A percentile compares a stretch with the other conserved stretches of the same genome.
phyloP scores from a whole-genome alignment of 1,140 invertebrate genomes.

The Bombus huntii region DNA sequence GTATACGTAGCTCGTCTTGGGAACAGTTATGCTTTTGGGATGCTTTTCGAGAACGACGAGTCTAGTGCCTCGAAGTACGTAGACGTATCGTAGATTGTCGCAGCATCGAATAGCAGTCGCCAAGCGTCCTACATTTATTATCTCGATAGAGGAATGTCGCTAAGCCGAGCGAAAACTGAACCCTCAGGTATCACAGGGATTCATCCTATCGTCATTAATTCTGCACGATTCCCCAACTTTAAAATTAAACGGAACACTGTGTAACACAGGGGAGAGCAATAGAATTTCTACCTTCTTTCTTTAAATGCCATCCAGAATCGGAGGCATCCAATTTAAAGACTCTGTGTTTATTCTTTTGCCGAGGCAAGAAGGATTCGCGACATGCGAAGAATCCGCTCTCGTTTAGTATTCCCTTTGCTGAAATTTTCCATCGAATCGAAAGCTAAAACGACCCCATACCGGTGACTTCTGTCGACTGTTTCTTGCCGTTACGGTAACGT shows the following conservation, averaged over 20 bases:
- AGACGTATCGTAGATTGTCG: constrained; percentile 38
- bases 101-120: constrained; percentile 39
- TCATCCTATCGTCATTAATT: background rate
- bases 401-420: constrained; percentile 12
- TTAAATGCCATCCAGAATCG: background rate
- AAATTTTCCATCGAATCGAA: constrained; percentile 3
- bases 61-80: constrained; percentile 30
- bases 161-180: background rate
- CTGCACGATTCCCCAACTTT: background rate
- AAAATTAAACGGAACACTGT: background rate
- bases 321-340: constrained; percentile 9
- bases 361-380: background rate
- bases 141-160: background rate
- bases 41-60: constrained; percentile 36
- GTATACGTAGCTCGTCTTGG: constrained; percentile 2
- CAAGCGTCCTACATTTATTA: constrained; percentile 48
- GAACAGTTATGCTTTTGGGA: background rate
- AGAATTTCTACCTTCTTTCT: background rate
- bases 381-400: background rate
- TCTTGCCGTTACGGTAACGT: constrained; percentile 13
- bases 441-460: background rate
- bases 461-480: background rate
- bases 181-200: background rate
- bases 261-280: background rate
- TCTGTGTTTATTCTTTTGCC: background rate